These are phyloP conservation scores for Channa striata DNA, from an alignment of 2,797 vertebrate genomes.

Conservation along the genomic window DNA sequence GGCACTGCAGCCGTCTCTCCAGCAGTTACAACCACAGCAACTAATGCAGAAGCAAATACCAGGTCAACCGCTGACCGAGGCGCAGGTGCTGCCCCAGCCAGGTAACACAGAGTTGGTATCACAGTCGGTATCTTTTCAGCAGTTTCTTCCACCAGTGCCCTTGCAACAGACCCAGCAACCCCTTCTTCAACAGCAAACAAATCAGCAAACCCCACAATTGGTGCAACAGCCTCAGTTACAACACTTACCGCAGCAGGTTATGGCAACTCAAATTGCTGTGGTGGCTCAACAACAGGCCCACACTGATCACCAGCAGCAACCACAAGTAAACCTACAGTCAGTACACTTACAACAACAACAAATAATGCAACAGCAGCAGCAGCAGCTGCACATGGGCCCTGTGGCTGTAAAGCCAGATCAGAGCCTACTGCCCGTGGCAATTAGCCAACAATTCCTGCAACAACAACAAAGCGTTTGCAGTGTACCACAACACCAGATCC, in stretches of 20 bases:
- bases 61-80: constrained; percentile 57
- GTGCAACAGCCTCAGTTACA: constrained; percentile 67
- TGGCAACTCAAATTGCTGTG: constrained; percentile 48
- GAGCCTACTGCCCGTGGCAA: constrained; percentile 55
- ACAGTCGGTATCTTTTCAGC: constrained; percentile 60
- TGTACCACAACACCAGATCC: constrained; percentile 60
- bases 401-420: constrained; percentile 61
- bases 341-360: constrained; percentile 70
- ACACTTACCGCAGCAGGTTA: constrained; percentile 61
- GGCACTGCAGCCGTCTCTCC: constrained; percentile 66
- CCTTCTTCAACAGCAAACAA: constrained; percentile 61
- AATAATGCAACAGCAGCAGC: constrained; percentile 65
- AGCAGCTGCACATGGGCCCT: constrained; percentile 60
- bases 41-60: constrained; percentile 59
- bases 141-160: constrained; percentile 55
- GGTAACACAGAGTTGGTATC: constrained; percentile 58
- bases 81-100: constrained; percentile 41
- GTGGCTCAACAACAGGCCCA: constrained; percentile 61
- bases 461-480: constrained; percentile 60
- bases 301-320: constrained; percentile 66
- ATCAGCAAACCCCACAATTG: constrained; percentile 57
- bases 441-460: constrained; percentile 73
- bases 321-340: constrained; percentile 65
- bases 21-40: constrained; percentile 71
- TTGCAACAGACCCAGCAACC: constrained; percentile 63